These are phyloP conservation scores for Cremastobaeus sp. DNA, from an alignment of 2,888 invertebrate species.

Conservation along the genomic window DNA sequence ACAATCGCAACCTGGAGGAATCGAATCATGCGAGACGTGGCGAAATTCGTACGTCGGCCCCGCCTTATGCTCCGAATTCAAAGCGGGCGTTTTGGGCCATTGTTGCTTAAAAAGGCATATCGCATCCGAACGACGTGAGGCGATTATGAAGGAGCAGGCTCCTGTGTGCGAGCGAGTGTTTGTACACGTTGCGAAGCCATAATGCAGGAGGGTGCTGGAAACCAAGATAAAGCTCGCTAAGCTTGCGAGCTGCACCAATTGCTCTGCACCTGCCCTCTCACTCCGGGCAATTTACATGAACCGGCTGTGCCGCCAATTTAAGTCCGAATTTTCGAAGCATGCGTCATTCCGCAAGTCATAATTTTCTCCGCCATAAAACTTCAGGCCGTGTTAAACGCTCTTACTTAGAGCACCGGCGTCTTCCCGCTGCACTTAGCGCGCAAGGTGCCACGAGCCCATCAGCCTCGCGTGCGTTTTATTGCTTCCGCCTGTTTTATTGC, in stretches of 20 bases:
- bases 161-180: not conserved
- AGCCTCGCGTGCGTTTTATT: too few species aligned
- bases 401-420: not conserved
- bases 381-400: not conserved
- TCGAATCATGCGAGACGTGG: too few species aligned
- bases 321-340: constrained; percentile 28
- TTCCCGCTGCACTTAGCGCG: not conserved
- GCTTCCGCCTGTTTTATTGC: too few species aligned
- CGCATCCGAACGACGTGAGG: constrained; percentile 67
- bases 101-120: constrained; percentile 63
- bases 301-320: constrained; percentile 33
- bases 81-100: too few species aligned
- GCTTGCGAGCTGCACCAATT: constrained; percentile 31
- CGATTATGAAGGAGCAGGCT: constrained; percentile 62
- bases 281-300: constrained; percentile 42
- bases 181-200: not conserved
- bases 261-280: constrained; percentile 35
- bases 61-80: too few species aligned
- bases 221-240: constrained; percentile 23
- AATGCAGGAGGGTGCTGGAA: constrained; percentile 2
- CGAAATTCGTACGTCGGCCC: too few species aligned
- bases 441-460: too few species aligned
- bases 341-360: constrained; percentile 16
- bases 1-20: too few species aligned
- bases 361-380: not conserved